Percentiles rank a stretch among this genome's conserved stretches.
Conservation (phyloP, 2,797 vertebrate species). For the Antennarius maculatus region DNA sequence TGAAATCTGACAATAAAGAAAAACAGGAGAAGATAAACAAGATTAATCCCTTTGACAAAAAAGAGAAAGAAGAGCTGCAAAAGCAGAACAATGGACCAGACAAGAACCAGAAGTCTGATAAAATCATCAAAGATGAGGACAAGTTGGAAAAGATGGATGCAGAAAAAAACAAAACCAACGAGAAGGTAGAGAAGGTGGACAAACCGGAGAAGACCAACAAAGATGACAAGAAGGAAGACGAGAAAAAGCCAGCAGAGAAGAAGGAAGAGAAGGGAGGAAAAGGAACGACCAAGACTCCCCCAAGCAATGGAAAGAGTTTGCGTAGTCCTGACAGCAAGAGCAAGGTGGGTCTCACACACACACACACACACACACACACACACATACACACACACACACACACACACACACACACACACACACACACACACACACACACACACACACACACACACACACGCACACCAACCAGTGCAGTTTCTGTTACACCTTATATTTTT, state of each 20-base stretch:
- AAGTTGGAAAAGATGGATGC: constrained; percentile 69
- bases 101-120: constrained; percentile 74
- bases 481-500: no score
- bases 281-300: constrained; percentile 67
- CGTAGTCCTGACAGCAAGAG: constrained; percentile 88
- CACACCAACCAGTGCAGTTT: not conserved
- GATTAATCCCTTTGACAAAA: constrained; percentile 65
- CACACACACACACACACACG: no score
- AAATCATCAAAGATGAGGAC: constrained; percentile 74
- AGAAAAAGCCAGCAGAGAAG: constrained; percentile 64
- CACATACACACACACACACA: constrained; percentile 16
- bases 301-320: constrained; percentile 85
- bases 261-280: constrained; percentile 75
- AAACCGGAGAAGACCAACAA: constrained; percentile 79
- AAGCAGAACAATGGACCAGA: constrained; percentile 65
- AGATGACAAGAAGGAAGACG: constrained; percentile 66
- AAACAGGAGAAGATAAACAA: constrained; percentile 79
- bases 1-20: constrained; percentile 79
- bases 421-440: not conserved
- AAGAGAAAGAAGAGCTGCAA: constrained; percentile 66
- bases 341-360: constrained; percentile 84
- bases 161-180: constrained; percentile 71
- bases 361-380: constrained; percentile 17
- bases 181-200: constrained; percentile 76
- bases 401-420: constrained; percentile 4